Conservation (phyloP, 2,888 invertebrate species). For the Agonopterix heracliana region DNA sequence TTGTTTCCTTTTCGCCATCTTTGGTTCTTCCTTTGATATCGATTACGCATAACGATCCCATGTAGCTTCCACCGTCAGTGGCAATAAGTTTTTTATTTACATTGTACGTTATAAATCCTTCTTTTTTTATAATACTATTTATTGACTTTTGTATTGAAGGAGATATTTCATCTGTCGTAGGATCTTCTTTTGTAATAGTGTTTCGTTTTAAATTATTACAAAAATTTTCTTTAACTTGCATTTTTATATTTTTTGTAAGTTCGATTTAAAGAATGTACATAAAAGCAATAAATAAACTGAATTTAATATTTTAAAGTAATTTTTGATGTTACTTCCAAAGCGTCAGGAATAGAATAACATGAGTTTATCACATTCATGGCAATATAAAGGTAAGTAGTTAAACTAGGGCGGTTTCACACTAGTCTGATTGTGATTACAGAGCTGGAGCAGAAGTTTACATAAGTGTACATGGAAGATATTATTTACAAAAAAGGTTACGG, state of each 20-base stretch:
- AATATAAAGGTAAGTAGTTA: too few relatives aligned
- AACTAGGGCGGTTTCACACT: too few relatives aligned
- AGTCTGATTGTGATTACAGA: too few relatives aligned
- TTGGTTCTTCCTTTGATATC: constrained; percentile 27
- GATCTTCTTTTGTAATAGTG: not conserved
- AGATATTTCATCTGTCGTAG: not conserved
- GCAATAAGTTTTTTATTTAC: constrained; percentile 23
- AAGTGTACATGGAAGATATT: too few relatives aligned
- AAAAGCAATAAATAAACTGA: too few relatives aligned
- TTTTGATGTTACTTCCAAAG: too few relatives aligned
- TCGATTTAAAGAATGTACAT: too few relatives aligned
- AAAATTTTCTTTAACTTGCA: not conserved
- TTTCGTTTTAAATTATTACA: not conserved
- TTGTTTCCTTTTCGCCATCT: constrained; percentile 22
- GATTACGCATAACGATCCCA: constrained; percentile 35
- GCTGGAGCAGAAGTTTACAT: too few relatives aligned
- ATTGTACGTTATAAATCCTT: constrained; percentile 22
- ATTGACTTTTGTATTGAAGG: constrained; percentile 11
- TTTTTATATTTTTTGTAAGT: not conserved
- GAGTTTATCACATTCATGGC: too few relatives aligned
- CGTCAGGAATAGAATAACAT: too few relatives aligned
- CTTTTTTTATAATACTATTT: constrained; percentile 20
- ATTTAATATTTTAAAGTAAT: too few relatives aligned
- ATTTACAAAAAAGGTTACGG: too few relatives aligned
- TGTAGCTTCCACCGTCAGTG: constrained; percentile 32